Conservation (phyloP, 2,797 vertebrate genomes). For the Perodicticus potto region DNA sequence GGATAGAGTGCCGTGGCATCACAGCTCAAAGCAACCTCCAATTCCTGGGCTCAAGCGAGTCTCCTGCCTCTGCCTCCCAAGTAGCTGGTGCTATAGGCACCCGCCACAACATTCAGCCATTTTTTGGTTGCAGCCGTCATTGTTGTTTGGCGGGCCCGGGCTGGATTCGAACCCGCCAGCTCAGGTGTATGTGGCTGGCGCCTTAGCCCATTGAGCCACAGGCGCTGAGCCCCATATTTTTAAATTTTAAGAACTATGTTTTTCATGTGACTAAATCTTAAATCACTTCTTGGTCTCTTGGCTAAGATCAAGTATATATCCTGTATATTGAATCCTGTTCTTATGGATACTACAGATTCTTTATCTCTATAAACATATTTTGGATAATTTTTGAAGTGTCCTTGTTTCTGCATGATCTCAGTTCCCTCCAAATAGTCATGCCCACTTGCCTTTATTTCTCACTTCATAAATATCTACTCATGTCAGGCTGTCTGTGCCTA, state of each 20-base stretch:
- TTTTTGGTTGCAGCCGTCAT: too few relatives aligned
- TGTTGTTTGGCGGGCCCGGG: too few relatives aligned
- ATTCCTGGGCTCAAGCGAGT: neutral
- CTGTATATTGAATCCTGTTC: neutral
- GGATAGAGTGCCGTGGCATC: too few relatives aligned
- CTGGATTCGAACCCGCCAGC: too few relatives aligned
- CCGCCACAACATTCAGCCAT: too few relatives aligned
- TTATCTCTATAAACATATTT: neutral
- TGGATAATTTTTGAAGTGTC: neutral
- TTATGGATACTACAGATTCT: neutral
- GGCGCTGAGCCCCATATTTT: constrained; percentile 1
- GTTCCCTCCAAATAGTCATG: neutral
- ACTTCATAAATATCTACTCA: neutral
- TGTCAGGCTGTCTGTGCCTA: neutral
- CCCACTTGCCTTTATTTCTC: neutral
- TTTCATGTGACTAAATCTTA: neutral
- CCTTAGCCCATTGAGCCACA: too few relatives aligned
- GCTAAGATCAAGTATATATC: too few relatives aligned
- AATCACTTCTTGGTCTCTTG: too few relatives aligned
- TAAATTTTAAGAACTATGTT: neutral
- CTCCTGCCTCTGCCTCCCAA: neutral
- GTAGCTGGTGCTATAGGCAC: neutral
- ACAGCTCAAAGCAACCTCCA: too few relatives aligned
- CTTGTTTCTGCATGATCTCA: neutral
- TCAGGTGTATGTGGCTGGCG: too few relatives aligned